Evolutionary conservation across 2,113 vertebrate species (phyloP).

Genomic region (Carassius carassius): DNA sequence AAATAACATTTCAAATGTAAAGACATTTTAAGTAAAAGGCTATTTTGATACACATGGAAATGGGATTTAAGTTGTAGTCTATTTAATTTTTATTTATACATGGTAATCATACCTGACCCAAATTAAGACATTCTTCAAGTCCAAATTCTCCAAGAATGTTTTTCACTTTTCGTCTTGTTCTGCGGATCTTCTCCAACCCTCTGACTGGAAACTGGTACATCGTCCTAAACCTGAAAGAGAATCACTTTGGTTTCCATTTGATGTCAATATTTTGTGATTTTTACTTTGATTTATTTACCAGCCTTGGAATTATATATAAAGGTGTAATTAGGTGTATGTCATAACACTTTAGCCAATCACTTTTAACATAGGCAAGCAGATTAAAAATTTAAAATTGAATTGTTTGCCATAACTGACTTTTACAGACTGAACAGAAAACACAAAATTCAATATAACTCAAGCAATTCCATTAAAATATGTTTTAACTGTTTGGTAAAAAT

Average conservation of each 20-base stretch:
- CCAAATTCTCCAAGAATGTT: constrained; percentile 73
- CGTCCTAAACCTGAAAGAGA: constrained; percentile 45
- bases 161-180: constrained; percentile 74
- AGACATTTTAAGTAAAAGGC: not conserved
- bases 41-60: not conserved
- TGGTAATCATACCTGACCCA: constrained; percentile 64
- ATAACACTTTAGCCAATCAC: not conserved
- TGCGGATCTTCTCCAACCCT: constrained; percentile 75
- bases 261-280: not conserved
- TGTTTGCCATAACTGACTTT: too few species aligned
- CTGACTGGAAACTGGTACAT: constrained; percentile 77
- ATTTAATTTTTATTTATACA: not conserved
- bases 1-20: not conserved
- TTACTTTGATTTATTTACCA: not conserved
- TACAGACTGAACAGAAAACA: not conserved
- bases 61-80: not conserved
- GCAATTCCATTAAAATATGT: not conserved
- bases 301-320: not conserved
- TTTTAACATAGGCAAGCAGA: too few species aligned
- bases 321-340: not conserved
- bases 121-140: constrained; percentile 71
- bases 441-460: not conserved
- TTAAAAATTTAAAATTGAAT: not conserved
- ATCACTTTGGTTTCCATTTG: constrained; percentile 1
- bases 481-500: not conserved